phyloP scores from a whole-genome alignment of 2,797 vertebrate genomes.

The Tenualosa thibaudeaui region DNA sequence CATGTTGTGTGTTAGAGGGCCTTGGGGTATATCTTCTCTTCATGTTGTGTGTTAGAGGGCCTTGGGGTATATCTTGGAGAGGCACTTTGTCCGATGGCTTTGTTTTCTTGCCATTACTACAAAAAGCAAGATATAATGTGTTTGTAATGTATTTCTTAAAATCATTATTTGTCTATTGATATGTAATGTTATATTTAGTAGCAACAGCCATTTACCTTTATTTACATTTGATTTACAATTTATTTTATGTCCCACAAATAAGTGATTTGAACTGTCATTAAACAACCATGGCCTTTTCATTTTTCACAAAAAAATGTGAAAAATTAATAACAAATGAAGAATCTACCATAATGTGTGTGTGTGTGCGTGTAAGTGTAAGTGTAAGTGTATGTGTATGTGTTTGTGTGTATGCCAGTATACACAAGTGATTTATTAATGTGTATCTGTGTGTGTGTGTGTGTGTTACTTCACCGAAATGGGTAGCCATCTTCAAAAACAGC shows the following conservation, averaged over 20 bases:
- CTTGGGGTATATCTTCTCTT: constrained; percentile 28
- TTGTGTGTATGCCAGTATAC: background rate
- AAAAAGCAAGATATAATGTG: background rate
- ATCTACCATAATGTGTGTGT: background rate
- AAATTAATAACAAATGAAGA: background rate
- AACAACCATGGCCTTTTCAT: background rate
- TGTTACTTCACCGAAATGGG: too few relatives aligned
- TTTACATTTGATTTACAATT: background rate
- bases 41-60: constrained; percentile 61
- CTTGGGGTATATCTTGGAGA: constrained; percentile 29
- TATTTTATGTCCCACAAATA: background rate
- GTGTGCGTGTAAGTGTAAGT: background rate
- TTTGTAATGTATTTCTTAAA: background rate
- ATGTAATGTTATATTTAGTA: background rate
- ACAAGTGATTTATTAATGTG: background rate
- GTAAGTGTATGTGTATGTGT: too few relatives aligned
- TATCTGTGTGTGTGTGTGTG: background rate
- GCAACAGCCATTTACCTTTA: background rate
- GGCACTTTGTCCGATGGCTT: constrained; percentile 6
- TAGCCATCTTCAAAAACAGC: background rate
- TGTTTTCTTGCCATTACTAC: background rate
- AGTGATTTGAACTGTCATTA: background rate
- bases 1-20: constrained; percentile 62
- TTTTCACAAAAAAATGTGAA: background rate
- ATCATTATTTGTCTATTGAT: background rate